Base-by-base conservation (phyloP, 2,888 invertebrate genomes). In the Flexamia atlantica region DNA sequence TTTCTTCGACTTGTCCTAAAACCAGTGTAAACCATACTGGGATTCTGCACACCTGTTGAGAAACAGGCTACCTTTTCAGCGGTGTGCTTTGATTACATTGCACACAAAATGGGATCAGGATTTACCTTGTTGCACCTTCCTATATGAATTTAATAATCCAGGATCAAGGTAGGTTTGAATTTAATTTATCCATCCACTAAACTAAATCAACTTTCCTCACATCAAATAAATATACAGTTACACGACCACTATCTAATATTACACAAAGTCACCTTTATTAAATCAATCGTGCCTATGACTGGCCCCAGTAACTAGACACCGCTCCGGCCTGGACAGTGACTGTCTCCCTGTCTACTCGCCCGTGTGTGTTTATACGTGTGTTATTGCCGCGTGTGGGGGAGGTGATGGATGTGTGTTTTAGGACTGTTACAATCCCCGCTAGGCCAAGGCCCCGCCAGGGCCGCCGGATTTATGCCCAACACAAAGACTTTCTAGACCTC, bases 401-500 rank as follows among this genome's bases (percentile, higher is more conserved):
- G 64, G 30, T 64, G 64, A 64, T 64, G 7, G 30, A 64, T 64
- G 28, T 64, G 28, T 28, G 64, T 64, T 64, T 64, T 64, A 64
- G 64, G 64, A 28, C 64, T 28, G 50, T 53, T 53, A 64, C 64
- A 64, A 28, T 64, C 57, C 64, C 25, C 64, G 28, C 64, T 64
- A 64, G 64, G 64, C 30, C 64, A 64, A 64, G 64, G 64, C 14
- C 30, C 23, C 4, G 20, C 23, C 57, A 20, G 57, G 57, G 64
- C 17, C 64, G 28, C 9, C 64, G 28, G 64, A 64, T 25, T 64
- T 64, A 64, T 64, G 53, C 23, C 23, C 10, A 64, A 25, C 64
- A 64, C 64, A 64, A 57, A 64, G 28, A 4, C 64, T 64, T 64
- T 64, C 64, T 64, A 64, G 64, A 64, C 64, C 64, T 64, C 64